phyloP scores from a whole-genome alignment of 1,140 invertebrate species.

The Tetramorium alpestre region DNA sequence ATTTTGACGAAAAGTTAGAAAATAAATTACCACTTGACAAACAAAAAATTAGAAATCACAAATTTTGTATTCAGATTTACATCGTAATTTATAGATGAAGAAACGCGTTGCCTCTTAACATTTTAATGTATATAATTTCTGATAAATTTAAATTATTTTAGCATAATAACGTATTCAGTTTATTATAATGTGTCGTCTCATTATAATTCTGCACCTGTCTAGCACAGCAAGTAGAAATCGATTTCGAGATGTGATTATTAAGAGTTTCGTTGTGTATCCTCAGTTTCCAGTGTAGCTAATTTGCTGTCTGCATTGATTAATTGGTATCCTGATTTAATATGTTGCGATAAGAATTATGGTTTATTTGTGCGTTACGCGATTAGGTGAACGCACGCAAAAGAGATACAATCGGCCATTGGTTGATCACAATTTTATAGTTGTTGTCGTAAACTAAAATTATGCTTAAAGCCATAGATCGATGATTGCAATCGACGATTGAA shows the following conservation, averaged over 20 bases:
- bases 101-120: not conserved
- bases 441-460: not conserved
- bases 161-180: not conserved
- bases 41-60: not conserved
- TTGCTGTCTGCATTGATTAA: not conserved
- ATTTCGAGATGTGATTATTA: not conserved
- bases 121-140: slow-evolving; percentile 3
- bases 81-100: not conserved
- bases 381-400: not conserved
- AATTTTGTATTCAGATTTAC: not conserved
- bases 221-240: slow-evolving; percentile 13
- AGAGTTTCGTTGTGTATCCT: not conserved
- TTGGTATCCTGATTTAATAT: not conserved
- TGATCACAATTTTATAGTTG: not conserved
- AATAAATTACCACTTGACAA: not conserved
- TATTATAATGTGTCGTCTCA: not conserved
- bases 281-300: slow-evolving; percentile 9
- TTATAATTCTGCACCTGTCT: slow-evolving; percentile 9
- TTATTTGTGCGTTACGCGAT: not conserved
- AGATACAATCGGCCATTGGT: not conserved
- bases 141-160: not conserved
- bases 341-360: not conserved
- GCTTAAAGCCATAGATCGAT: not conserved
- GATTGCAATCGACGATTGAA: not conserved
- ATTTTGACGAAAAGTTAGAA: not conserved